phyloP scores from a whole-genome alignment of 2,113 vertebrate species.

The Pungitius pungitius region DNA sequence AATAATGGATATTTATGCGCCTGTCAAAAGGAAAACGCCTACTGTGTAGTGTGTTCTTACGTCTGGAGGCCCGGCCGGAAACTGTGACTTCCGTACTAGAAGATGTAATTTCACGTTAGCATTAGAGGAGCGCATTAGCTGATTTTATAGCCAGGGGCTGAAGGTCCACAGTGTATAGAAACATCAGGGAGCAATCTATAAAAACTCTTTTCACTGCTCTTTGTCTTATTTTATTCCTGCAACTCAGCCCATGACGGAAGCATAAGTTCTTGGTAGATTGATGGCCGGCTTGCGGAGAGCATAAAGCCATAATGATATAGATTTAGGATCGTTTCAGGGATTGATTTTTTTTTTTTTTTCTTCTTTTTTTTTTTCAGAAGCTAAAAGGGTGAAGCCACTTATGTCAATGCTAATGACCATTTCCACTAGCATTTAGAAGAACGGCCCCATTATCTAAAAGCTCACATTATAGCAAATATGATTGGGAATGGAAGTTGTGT shows the following conservation, averaged over 20 bases:
- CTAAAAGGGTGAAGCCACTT: conserved; percentile 84
- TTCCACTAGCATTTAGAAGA: conserved; percentile 78
- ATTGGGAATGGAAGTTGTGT: conserved; percentile 74
- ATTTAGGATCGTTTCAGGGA: conserved; percentile 79
- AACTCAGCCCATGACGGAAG: conserved; percentile 47
- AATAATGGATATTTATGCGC: conserved; percentile 4
- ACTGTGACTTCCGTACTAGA: conserved; percentile 24
- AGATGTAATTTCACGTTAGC: conserved; percentile 19
- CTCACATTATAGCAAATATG: conserved; percentile 82
- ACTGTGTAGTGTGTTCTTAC: not conserved
- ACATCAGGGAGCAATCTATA: conserved; percentile 32
- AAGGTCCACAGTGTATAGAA: conserved; percentile 35
- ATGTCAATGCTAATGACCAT: conserved; percentile 83
- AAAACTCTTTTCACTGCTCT: not conserved
- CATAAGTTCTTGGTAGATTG: conserved; percentile 75
- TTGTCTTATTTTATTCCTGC: conserved; percentile 41
- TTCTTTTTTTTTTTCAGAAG: conserved; percentile 75
- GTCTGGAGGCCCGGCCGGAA: conserved; percentile 6
- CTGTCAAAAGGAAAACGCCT: conserved; percentile 23
- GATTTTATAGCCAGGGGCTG: conserved; percentile 23
- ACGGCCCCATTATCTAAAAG: conserved; percentile 79
- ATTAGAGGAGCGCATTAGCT: conserved; percentile 36
- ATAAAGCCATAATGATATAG: conserved; percentile 80
- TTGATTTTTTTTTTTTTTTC: conserved; percentile 76
- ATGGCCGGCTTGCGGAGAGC: conserved; percentile 77